Base-by-base conservation (phyloP, 1,140 invertebrate genomes). In the Cephus cinctus region DNA sequence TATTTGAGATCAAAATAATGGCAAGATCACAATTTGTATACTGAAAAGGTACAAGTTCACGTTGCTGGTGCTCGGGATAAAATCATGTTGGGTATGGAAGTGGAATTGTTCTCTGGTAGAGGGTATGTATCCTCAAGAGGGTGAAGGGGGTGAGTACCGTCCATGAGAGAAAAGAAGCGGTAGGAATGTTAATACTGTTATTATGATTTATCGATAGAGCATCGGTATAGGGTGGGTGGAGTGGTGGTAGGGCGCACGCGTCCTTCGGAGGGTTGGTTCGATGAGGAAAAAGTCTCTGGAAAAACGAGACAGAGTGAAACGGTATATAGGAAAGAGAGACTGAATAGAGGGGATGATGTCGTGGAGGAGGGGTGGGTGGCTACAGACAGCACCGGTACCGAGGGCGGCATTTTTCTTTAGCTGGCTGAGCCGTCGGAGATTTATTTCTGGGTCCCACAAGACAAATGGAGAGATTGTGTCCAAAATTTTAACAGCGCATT, bases 401-500 rank as follows among this genome's bases (percentile, higher is more conserved):
- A 66, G 67, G 59, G 68, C 45, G 54, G 69, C 70, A 67, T 77
- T 75, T 76, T 77, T 77, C 75, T 76, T n/a, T 72, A 73, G 71
- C 70, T 67, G 69, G 73, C 73, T 75, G 73, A 73, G 74, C 73
- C 72, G 65, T 64, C 50, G 48, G 61, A 76, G 75, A 78, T 78
- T 78, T 78, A 78, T 77, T 73, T 69, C 61, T 65, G 46, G 66
- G 68, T 65, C 71, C 57, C 56, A 59, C 65, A 76, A 78, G 76
- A 78, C 73, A 77, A 78, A 78, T 73, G 73, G 73, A 59, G 60
- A 76, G 76, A 76, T 76, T 77, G 76, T 72, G 76, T 76, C 74
- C 69, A 76, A 78, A 77, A 78, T 77, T 77, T 77, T 78, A 78
- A 76, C 71, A 75, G 72, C 74, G 66, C 72, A 78, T 78, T 77